Evolutionary conservation across 2,113 vertebrate genomes (phyloP).

Genomic region (Gymnorhina tibicen): DNA sequence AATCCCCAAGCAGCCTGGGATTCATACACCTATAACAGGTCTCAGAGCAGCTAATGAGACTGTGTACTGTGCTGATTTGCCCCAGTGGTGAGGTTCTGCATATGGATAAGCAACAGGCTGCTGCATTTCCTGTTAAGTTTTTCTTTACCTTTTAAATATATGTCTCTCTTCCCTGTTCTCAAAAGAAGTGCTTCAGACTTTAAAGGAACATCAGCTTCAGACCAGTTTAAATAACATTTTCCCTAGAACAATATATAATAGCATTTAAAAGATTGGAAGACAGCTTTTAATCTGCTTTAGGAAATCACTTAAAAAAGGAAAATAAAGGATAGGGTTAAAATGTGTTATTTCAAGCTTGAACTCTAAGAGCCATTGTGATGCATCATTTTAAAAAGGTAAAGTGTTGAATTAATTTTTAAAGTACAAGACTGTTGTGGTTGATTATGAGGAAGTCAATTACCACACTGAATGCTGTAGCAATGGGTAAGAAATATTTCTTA

Average conservation of each 20-base stretch:
- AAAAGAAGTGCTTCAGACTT: not conserved
- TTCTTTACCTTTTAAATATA: not conserved
- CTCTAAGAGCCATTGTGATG: not conserved
- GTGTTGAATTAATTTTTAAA: not conserved
- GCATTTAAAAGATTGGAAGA: not conserved
- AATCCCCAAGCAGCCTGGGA: not conserved
- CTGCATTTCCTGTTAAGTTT: not conserved
- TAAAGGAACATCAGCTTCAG: not conserved
- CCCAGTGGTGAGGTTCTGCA: rapidly evolving
- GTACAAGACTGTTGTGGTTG: not conserved
- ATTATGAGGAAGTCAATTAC: not conserved
- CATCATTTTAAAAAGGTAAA: not conserved
- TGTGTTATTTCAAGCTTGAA: not conserved
- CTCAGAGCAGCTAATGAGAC: not conserved
- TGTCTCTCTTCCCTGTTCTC: not conserved
- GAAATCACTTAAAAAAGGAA: not conserved
- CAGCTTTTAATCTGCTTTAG: not conserved
- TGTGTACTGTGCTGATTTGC: not conserved
- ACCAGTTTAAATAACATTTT: not conserved
- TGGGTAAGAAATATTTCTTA: not conserved
- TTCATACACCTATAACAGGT: not conserved
- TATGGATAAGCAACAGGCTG: not conserved
- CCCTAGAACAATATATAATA: not conserved
- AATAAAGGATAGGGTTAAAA: not conserved
- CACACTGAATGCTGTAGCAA: not conserved